Conservation (phyloP, 2,888 invertebrate genomes). For the Oligia fasciuncula region DNA sequence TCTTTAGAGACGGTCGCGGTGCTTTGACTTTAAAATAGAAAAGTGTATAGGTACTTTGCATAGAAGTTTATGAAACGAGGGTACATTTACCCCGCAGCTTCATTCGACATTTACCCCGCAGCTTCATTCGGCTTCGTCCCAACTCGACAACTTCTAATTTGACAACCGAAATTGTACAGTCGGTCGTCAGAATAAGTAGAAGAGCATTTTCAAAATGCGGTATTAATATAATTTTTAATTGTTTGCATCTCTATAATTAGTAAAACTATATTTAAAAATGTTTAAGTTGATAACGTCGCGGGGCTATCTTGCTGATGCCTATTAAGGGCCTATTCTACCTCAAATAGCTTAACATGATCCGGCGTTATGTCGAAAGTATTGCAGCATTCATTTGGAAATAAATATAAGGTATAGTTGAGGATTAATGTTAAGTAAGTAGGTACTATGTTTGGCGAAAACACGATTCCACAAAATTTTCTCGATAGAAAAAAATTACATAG, state of each 20-base stretch:
- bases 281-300: neutral
- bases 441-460: too few relatives aligned
- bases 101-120: constrained; percentile 25
- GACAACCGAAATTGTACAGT: neutral
- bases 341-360: too few relatives aligned
- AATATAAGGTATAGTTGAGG: too few relatives aligned
- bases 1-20: neutral
- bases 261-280: neutral
- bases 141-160: neutral
- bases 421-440: too few relatives aligned
- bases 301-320: too few relatives aligned
- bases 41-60: constrained; percentile 48
- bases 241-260: neutral
- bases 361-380: too few relatives aligned
- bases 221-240: neutral
- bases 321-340: neutral
- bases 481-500: too few relatives aligned
- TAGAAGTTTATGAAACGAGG: constrained; percentile 42
- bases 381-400: too few relatives aligned
- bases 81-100: constrained; percentile 27
- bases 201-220: neutral
- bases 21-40: constrained; percentile 41
- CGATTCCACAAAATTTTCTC: too few relatives aligned
- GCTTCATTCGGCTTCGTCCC: constrained; percentile 24
- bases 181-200: neutral